Percentiles rank a stretch among this genome's conserved stretches.
phyloP scores from a whole-genome alignment of 2,113 vertebrate species.

The Myotis lucifugus region DNA sequence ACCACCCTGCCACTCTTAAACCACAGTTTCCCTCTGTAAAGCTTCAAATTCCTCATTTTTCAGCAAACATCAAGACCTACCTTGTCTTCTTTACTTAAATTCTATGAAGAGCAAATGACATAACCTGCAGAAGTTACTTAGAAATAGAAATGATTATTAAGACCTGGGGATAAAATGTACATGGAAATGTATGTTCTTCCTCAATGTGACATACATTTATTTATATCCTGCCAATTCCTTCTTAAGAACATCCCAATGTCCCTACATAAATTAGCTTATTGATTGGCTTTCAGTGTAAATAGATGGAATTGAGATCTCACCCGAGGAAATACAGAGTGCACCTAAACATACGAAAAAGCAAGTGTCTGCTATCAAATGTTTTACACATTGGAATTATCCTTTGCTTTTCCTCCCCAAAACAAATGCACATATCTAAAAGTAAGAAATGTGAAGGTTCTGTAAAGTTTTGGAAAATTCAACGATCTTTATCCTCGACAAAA shows the following conservation, averaged over 20 bases:
- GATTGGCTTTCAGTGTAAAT: conserved; percentile 4
- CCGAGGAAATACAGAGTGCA: not conserved
- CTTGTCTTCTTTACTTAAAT: conserved; percentile 9
- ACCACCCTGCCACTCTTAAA: not conserved
- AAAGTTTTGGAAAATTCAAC: conserved; percentile 32
- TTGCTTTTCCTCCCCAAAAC: not conserved
- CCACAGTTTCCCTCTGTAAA: not conserved
- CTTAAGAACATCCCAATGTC: not conserved
- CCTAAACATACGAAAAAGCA: not conserved
- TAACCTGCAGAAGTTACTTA: not conserved
- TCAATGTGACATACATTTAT: not conserved
- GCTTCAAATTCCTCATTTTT: conserved; percentile 36
- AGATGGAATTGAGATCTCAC: not conserved
- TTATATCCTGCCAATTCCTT: conserved; percentile 20
- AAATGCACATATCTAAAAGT: not conserved
- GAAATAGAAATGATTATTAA: conserved; percentile 32
- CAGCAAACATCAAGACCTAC: conserved; percentile 17
- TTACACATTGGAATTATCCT: not conserved
- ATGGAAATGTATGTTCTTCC: not conserved
- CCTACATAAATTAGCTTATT: conserved; percentile 1
- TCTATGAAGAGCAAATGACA: not conserved
- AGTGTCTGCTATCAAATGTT: not conserved
- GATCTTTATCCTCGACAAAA: conserved; percentile 25
- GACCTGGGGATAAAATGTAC: not conserved
- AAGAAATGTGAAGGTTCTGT: conserved; percentile 32